Evolutionary conservation across 2,113 vertebrate species (phyloP).

Genomic region (Trichomycterus rosablanca): DNA sequence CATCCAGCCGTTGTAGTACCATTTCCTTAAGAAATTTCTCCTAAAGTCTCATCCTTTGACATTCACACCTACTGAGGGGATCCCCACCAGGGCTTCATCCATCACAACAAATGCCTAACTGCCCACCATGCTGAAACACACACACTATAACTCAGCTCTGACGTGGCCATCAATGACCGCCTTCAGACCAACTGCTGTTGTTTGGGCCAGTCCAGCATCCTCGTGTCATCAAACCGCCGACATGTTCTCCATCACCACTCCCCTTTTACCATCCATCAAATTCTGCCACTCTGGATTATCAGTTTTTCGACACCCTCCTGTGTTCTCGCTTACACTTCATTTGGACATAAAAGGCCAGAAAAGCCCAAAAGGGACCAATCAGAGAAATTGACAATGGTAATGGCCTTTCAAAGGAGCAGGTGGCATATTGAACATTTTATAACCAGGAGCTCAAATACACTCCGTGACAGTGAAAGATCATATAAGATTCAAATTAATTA

Average conservation of each 20-base stretch:
- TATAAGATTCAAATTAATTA: too few relatives aligned
- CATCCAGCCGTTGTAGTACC: too few relatives aligned
- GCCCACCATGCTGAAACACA: conserved; percentile 54
- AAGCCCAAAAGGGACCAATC: conserved; percentile 50
- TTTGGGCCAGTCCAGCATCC: conserved; percentile 34
- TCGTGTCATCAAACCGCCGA: conserved; percentile 30
- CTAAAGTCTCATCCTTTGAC: conserved; percentile 35
- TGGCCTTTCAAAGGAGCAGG: conserved; percentile 42
- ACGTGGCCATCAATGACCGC: conserved; percentile 59
- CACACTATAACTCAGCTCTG: conserved; percentile 68
- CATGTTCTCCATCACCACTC: conserved; percentile 50
- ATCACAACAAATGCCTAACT: conserved; percentile 58
- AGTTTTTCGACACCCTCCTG: conserved; percentile 9
- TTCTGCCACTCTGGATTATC: conserved; percentile 54
- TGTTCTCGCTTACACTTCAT: neutral
- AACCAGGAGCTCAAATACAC: neutral
- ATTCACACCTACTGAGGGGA: conserved; percentile 42
- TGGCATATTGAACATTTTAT: conserved; percentile 30
- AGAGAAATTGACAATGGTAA: conserved; percentile 32
- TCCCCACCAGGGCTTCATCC: conserved; percentile 55
- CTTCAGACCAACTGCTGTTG: conserved; percentile 33
- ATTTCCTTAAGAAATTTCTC: too few relatives aligned
- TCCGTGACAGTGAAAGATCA: too few relatives aligned
- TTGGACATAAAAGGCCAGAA: conserved; percentile 53
- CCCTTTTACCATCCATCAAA: conserved; percentile 62